A percentile compares a stretch with the other conserved stretches of the same genome.
Conservation (phyloP, 2,113 vertebrate species). For the Theristicus caerulescens region DNA sequence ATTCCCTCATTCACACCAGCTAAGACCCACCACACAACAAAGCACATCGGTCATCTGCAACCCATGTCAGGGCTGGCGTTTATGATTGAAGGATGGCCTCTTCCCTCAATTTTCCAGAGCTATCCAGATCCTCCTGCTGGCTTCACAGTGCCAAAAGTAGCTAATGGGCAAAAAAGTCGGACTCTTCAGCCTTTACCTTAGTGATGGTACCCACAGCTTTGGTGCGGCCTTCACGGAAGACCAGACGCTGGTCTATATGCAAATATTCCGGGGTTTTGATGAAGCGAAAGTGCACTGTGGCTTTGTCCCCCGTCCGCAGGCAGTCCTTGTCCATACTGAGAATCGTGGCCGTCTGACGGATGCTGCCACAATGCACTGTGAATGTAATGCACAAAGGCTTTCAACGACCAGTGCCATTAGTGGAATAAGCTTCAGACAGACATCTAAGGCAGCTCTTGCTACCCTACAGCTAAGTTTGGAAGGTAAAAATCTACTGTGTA, state of each 20-base stretch:
- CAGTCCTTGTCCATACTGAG: slow-evolving; percentile 98
- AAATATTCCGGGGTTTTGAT: slow-evolving; percentile 98
- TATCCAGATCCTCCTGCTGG: not conserved
- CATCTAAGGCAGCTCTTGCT: not conserved
- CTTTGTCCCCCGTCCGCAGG: slow-evolving; percentile 95
- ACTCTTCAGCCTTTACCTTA: slow-evolving; percentile 79
- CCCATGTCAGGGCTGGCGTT: not conserved
- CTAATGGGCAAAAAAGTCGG: not conserved
- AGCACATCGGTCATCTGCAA: not conserved
- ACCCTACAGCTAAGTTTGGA: not conserved
- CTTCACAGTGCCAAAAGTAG: not conserved
- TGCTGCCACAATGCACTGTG: slow-evolving; percentile 96
- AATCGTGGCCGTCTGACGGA: slow-evolving; percentile 96
- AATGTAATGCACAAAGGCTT: not conserved
- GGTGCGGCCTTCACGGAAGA: slow-evolving; percentile 97
- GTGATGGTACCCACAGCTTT: slow-evolving; percentile 99
- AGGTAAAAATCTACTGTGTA: not conserved
- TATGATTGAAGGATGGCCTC: not conserved
- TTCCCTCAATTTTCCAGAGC: not conserved
- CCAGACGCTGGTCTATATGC: slow-evolving; percentile 94
- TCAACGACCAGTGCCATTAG: not conserved
- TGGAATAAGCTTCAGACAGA: not conserved
- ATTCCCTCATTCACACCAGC: not conserved
- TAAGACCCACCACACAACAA: not conserved
- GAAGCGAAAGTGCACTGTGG: slow-evolving; percentile 96